phyloP scores from a whole-genome alignment of 2,113 vertebrate genomes.

The Seriola quinqueradiata region DNA sequence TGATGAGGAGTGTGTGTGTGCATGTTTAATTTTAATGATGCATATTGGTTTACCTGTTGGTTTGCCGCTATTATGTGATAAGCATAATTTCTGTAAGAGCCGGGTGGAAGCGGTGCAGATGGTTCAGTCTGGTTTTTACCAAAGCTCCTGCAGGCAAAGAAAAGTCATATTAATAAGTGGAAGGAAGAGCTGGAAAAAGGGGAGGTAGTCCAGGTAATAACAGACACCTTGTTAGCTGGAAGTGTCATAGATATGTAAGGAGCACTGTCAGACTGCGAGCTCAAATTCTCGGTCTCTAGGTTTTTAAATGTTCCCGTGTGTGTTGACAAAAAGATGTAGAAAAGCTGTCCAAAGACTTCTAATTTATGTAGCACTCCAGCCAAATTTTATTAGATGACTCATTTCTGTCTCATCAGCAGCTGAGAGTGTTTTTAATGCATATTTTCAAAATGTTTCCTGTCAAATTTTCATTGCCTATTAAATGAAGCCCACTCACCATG shows the following conservation, averaged over 20 bases:
- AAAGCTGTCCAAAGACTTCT: conserved; percentile 57
- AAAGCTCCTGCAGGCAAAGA: conserved; percentile 41
- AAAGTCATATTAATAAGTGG: conserved; percentile 58
- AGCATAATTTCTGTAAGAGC: conserved; percentile 32
- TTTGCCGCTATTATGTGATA: conserved; percentile 8
- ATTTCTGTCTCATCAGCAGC: conserved; percentile 67
- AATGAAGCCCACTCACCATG: conserved; percentile 7
- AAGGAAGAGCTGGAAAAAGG: conserved; percentile 34
- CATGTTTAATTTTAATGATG: conserved; percentile 36
- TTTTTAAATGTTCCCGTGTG: conserved; percentile 49
- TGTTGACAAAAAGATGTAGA: conserved; percentile 53
- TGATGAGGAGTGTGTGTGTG: conserved; percentile 24
- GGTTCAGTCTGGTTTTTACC: conserved; percentile 25
- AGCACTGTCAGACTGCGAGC: conserved; percentile 43
- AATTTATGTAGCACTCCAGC: conserved; percentile 56
- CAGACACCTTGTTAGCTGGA: conserved; percentile 74
- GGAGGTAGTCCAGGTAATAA: conserved; percentile 69
- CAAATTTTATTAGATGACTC: conserved; percentile 68
- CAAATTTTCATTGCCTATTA: conserved; percentile 16
- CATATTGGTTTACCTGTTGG: conserved; percentile 1
- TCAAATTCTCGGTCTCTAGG: conserved; percentile 34
- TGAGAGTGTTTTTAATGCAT: conserved; percentile 63
- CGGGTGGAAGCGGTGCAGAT: conserved; percentile 33
- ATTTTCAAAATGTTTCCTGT: conserved; percentile 41
- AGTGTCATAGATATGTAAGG: conserved; percentile 69